Evolutionary conservation across 2,888 invertebrate genomes (phyloP).

Genomic region (Drosophila koepferae): DNA sequence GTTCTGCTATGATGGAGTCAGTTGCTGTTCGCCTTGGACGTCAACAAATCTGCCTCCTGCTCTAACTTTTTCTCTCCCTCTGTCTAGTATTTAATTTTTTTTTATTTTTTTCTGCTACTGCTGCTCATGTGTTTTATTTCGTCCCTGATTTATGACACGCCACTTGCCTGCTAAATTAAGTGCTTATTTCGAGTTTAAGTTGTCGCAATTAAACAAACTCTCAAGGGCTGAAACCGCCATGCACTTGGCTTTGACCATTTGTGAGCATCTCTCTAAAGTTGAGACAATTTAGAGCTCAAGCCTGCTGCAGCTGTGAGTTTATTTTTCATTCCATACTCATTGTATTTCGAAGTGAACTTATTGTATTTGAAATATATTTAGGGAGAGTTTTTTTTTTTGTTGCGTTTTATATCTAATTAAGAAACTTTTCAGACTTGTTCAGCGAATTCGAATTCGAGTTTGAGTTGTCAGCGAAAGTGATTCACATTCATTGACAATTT

Average conservation of each 20-base stretch:
- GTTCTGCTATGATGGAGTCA: constrained; percentile 38
- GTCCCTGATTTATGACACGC: constrained; percentile 47
- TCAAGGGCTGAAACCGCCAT: constrained; percentile 37
- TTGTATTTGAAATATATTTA: constrained; percentile 10
- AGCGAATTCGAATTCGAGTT: constrained; percentile 6
- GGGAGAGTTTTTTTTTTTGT: not conserved
- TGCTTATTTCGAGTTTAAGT: constrained; percentile 78
- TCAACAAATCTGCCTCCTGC: constrained; percentile 34
- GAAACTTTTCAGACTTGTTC: constrained; percentile 49
- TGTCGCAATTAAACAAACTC: constrained; percentile 71
- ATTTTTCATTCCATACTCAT: not conserved
- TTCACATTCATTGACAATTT: not conserved
- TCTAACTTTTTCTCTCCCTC: constrained; percentile 1
- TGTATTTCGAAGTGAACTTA: constrained; percentile 2
- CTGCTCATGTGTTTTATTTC: constrained; percentile 36
- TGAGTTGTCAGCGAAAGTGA: constrained; percentile 46
- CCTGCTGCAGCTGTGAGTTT: not conserved
- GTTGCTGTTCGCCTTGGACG: constrained; percentile 60
- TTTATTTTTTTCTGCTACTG: constrained; percentile 3
- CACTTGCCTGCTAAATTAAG: constrained; percentile 77
- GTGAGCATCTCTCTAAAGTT: constrained; percentile 37
- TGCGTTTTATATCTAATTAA: constrained; percentile 33
- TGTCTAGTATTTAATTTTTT: constrained; percentile 43
- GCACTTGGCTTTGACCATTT: constrained; percentile 55
- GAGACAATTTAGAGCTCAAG: constrained; percentile 35